phyloP scores from a whole-genome alignment of 2,797 vertebrate genomes.

The Ammospiza maritima region DNA sequence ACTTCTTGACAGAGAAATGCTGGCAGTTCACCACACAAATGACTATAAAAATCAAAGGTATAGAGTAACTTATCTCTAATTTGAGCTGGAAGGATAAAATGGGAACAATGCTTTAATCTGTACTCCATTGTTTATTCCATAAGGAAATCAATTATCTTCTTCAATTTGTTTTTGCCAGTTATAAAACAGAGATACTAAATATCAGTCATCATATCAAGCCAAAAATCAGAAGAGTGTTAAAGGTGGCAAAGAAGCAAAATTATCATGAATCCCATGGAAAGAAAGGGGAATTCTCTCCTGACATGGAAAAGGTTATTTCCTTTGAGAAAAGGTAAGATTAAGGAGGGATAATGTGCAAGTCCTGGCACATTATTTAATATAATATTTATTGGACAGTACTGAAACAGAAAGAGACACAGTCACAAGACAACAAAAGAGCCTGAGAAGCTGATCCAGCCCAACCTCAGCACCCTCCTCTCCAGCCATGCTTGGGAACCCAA shows the following conservation, averaged over 20 bases:
- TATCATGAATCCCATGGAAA: background rate
- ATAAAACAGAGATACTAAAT: background rate
- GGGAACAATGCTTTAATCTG: background rate
- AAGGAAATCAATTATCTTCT: background rate
- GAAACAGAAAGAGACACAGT: background rate
- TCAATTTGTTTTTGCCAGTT: background rate
- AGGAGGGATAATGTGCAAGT: rapidly evolving
- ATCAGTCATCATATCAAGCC: background rate
- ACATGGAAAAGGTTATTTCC: background rate
- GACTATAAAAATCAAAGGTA: background rate
- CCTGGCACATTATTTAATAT: background rate
- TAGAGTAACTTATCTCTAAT: background rate
- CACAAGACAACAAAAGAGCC: background rate
- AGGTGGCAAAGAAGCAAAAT: background rate
- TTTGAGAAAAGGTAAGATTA: background rate
- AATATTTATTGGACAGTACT: background rate
- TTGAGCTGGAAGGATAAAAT: background rate
- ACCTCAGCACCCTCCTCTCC: background rate
- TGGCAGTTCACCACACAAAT: background rate
- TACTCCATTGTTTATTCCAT: background rate
- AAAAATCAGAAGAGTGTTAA: background rate
- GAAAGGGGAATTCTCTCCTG: background rate
- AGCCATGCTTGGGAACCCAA: background rate
- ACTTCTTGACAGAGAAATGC: background rate
- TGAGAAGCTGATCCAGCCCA: background rate